A percentile compares a stretch with the other conserved stretches of the same genome.
Conservation (phyloP, 35 echinoderm and acorn worm genomes). For the Apostichopus californicus region DNA sequence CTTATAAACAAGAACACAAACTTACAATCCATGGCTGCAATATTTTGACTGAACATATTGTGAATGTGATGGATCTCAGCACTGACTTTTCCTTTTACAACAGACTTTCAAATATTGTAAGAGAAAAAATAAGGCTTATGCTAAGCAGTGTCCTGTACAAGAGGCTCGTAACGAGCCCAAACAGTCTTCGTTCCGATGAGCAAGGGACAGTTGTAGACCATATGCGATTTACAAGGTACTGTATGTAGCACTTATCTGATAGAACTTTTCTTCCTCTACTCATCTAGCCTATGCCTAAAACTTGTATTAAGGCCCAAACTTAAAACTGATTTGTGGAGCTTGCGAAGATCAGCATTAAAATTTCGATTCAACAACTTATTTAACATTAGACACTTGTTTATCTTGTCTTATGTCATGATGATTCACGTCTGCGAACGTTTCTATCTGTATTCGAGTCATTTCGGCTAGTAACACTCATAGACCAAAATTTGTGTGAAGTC, state of each 20-base stretch:
- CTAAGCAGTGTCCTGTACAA: background rate
- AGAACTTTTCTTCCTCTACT: background rate
- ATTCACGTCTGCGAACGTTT: background rate
- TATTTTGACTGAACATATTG: background rate
- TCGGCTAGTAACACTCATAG: background rate
- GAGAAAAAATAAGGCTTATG: background rate
- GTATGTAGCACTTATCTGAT: too few species aligned
- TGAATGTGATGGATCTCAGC: background rate
- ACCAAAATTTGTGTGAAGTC: background rate
- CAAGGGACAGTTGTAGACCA: background rate
- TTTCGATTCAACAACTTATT: background rate
- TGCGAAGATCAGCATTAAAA: background rate
- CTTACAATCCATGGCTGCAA: constrained; percentile 7
- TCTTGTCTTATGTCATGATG: background rate
- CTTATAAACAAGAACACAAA: background rate
- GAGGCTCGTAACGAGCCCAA: background rate
- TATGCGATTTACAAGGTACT: background rate
- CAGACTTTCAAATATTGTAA: background rate
- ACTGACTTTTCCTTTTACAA: background rate
- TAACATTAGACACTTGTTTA: background rate
- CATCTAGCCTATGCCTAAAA: background rate
- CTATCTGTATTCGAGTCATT: background rate
- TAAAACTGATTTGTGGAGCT: too few species aligned
- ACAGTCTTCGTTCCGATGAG: background rate
- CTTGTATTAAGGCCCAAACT: background rate